Percentiles rank a stretch among this genome's conserved stretches.
phyloP scores from a whole-genome alignment of 2,113 vertebrate species.

The Calypte anna region DNA sequence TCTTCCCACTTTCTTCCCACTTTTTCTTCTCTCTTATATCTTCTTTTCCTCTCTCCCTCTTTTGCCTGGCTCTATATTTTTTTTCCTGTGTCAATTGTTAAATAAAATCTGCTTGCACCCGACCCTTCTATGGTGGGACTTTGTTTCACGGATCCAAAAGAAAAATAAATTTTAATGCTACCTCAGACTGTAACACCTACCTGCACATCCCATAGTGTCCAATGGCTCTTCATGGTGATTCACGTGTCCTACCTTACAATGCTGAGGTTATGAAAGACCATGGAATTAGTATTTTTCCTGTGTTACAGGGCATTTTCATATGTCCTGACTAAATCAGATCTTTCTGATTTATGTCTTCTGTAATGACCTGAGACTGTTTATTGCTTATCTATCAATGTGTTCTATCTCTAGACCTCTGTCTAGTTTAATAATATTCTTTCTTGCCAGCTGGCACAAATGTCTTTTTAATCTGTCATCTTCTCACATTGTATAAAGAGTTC shows the following conservation, averaged over 20 bases:
- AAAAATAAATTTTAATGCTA: no score
- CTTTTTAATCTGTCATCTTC: neutral
- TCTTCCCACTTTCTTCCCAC: no score
- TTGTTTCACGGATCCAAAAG: no score
- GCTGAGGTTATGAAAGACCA: neutral
- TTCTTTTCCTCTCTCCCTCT: no score
- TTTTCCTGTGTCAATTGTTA: no score
- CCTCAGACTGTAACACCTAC: no score
- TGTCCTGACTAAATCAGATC: neutral
- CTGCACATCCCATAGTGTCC: accelerated
- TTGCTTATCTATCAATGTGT: neutral
- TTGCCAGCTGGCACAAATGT: neutral
- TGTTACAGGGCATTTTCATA: neutral
- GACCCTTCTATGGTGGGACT: no score
- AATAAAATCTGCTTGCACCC: no score
- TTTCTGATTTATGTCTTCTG: neutral
- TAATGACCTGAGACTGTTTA: neutral
- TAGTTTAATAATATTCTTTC: neutral
- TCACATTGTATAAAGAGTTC: neutral
- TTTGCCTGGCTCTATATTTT: no score
- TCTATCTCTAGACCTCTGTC: neutral
- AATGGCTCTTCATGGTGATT: neutral
- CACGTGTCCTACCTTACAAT: neutral
- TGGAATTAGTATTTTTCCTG: neutral
- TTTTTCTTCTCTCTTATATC: no score